A percentile compares a stretch with the other conserved stretches of the same genome.
Conservation (phyloP, 2,113 vertebrate genomes). For the Blennius ocellaris region DNA sequence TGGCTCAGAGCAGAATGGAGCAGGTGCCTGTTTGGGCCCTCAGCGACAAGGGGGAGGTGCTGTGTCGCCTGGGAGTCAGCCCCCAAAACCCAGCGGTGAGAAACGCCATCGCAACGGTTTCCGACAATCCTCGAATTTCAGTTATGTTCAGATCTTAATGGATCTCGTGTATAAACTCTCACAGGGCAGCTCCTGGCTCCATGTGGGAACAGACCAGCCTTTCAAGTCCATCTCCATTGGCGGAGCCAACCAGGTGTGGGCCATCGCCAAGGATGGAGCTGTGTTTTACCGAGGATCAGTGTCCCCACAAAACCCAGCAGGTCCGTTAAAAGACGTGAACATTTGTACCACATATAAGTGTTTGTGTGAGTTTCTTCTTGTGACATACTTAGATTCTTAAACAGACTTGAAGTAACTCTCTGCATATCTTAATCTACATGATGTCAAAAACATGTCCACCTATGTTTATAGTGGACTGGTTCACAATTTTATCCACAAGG, state of each 20-base stretch:
- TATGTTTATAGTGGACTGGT: no score
- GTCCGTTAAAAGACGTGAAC: slow-evolving; percentile 82
- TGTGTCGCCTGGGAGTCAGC: slow-evolving; percentile 92
- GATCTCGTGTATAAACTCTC: neutral
- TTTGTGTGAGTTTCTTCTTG: no score
- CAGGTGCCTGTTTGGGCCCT: slow-evolving; percentile 92
- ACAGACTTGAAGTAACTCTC: no score
- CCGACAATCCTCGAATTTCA: no score
- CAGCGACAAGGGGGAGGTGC: slow-evolving; percentile 95
- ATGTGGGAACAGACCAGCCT: slow-evolving; percentile 96
- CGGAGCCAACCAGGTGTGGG: slow-evolving; percentile 94
- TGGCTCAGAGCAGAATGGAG: slow-evolving; percentile 80
- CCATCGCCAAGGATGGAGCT: slow-evolving; percentile 92
- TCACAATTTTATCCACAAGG: no score
- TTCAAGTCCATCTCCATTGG: slow-evolving; percentile 93
- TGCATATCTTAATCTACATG: no score
- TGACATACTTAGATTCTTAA: no score
- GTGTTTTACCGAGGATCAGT: slow-evolving; percentile 96
- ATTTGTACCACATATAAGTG: no score
- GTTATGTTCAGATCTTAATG: neutral
- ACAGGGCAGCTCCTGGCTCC: slow-evolving; percentile 95
- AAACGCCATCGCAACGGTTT: neutral
- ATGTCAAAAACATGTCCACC: no score
- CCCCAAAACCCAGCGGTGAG: slow-evolving; percentile 90
- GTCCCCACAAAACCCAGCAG: slow-evolving; percentile 90